Percentiles rank a stretch among this genome's conserved stretches.
These are phyloP conservation scores for Panthera leo DNA, from an alignment of 2,113 vertebrate genomes.

Conservation along the genomic window DNA sequence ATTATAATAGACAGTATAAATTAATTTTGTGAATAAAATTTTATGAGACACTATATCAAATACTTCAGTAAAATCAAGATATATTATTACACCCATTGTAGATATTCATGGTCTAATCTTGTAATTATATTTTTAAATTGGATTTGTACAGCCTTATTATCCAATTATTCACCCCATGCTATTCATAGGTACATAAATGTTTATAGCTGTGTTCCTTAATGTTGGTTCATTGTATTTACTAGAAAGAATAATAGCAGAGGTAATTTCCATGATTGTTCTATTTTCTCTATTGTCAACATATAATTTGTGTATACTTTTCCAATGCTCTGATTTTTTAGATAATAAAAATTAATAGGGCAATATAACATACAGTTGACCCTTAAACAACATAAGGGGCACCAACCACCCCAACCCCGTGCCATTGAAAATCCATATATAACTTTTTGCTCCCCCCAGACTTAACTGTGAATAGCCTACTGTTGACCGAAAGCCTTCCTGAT, in stretches of 20 bases:
- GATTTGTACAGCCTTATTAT: slow-evolving; percentile 69
- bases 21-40: slow-evolving; percentile 78
- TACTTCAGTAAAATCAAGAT: slow-evolving; percentile 73
- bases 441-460: not conserved
- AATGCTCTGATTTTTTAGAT: slow-evolving; percentile 11
- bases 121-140: slow-evolving; percentile 72
- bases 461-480: not conserved
- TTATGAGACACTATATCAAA: slow-evolving; percentile 75
- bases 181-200: slow-evolving; percentile 74
- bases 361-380: not conserved
- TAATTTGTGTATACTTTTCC: not conserved
- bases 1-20: slow-evolving; percentile 74
- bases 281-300: slow-evolving; percentile 43
- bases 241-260: slow-evolving; percentile 58
- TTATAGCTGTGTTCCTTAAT: slow-evolving; percentile 59
- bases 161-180: slow-evolving; percentile 71
- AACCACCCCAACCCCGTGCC: not conserved
- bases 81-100: slow-evolving; percentile 66
- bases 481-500: not conserved
- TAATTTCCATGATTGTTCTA: slow-evolving; percentile 48
- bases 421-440: not conserved
- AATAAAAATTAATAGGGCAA: slow-evolving; percentile 16
- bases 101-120: slow-evolving; percentile 67
- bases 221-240: slow-evolving; percentile 43
- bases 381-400: not conserved